These are phyloP conservation scores for Linyphia triangularis DNA, from an alignment of 2,888 invertebrate species.

Conservation along the genomic window DNA sequence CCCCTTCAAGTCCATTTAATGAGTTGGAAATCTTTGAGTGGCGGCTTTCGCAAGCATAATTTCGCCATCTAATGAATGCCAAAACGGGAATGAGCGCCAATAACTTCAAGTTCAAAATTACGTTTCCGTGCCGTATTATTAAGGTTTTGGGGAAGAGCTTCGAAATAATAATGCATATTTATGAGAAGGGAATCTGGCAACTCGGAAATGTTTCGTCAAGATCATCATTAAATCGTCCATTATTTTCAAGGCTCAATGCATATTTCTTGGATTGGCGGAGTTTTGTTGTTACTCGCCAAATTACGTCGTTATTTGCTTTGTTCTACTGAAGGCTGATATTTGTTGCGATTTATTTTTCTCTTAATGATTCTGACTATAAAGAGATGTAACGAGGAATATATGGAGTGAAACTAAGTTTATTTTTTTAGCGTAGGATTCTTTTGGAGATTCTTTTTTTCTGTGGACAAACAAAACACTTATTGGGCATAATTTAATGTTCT, in stretches of 20 bases:
- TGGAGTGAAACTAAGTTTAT: slow-evolving; percentile 7
- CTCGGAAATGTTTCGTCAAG: slow-evolving; percentile 35
- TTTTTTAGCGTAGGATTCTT: background rate
- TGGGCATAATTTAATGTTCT: background rate
- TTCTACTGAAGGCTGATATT: slow-evolving; percentile 3
- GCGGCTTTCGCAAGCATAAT: slow-evolving; percentile 16
- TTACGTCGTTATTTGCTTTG: slow-evolving; percentile 25
- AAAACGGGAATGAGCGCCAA: slow-evolving; percentile 32
- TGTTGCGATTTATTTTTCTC: background rate
- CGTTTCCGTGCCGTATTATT: slow-evolving; percentile 41
- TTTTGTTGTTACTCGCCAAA: background rate
- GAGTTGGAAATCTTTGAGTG: slow-evolving; percentile 23
- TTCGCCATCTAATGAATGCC: slow-evolving; percentile 44
- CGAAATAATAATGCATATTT: slow-evolving; percentile 63
- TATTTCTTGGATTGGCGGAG: slow-evolving; percentile 16
- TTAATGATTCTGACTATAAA: background rate
- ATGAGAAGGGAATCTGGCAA: slow-evolving; percentile 34
- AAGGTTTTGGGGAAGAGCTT: slow-evolving; percentile 37
- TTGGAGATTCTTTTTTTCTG: background rate
- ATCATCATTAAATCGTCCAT: slow-evolving; percentile 49
- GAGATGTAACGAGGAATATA: background rate
- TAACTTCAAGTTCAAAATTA: slow-evolving; percentile 53
- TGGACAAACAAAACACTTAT: background rate
- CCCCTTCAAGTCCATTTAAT: slow-evolving; percentile 53
- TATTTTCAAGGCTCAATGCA: background rate